Base-by-base conservation (phyloP, 2,888 invertebrate genomes). In the Philereme vetulata region DNA sequence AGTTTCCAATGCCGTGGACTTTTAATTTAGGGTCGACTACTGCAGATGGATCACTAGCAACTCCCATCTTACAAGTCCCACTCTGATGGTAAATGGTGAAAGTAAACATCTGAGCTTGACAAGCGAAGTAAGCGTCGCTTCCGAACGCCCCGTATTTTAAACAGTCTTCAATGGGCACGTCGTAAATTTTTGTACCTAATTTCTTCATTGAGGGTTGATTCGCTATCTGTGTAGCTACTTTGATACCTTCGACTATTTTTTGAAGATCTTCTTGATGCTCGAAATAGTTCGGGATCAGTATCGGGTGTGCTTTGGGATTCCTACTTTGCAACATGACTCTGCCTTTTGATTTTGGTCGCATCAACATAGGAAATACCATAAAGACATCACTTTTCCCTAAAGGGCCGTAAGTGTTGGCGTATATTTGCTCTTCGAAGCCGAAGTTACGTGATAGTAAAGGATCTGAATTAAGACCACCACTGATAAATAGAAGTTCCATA, bases 251-350 rank as follows among this genome's bases (percentile, higher is more conserved):
- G 0, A 95, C 92, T 43, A 95, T 90, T 43, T 94, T 94, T 61
- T 94, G 87, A 59, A 95, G 82, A 73, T 97, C 97, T 67, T 93
- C 90, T 6, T 88, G 68, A 75, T 89, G 71, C 50, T 94, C 93
- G 76, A 97, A 94, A 82, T 98, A 98, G 78, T 96, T 96, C 0
- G 97, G 96, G 68, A 96, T 94, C 54, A 97, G 92, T n/a, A 93
- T 85, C 0, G 97, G 97, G 71, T 95, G 94, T 0, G 94, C 93
- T 69, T 93, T 93, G 0, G 97, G 96, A 80, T 97, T 94, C 60
- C 89, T 94, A 8, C 94, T 95, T 72, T 92, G 93, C n/a, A 98
- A 88, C 80, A 89, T 92, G 0, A 96, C 82, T 62, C 94, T 89
- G 0, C 96, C 96, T 67, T 92, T 91, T n/a, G 96, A 96, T 75